Percentiles rank a stretch among this genome's conserved stretches.
phyloP scores from a whole-genome alignment of 2,888 invertebrate species.

The Cerastis leucographa region DNA sequence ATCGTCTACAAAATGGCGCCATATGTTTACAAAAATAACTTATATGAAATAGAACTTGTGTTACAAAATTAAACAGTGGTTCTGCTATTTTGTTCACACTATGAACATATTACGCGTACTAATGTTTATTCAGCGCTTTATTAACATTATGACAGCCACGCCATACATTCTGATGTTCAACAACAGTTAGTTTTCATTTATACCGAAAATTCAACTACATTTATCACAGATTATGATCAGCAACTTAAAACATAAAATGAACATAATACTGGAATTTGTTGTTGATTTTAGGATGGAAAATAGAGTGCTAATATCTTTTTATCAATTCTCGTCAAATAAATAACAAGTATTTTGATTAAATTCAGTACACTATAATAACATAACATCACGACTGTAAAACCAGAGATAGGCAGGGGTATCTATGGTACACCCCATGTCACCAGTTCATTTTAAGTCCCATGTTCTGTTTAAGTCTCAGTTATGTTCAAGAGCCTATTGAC shows the following conservation, averaged over 20 bases:
- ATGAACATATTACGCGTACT: conserved; percentile 21
- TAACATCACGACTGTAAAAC: not conserved
- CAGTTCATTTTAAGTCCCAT: not conserved
- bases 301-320: not conserved
- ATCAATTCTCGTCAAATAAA: not conserved
- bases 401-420: not conserved
- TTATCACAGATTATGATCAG: conserved; percentile 27
- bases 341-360: not conserved
- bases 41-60: not conserved
- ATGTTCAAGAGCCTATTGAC: not conserved
- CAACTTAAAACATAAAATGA: conserved; percentile 9
- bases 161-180: conserved; percentile 30
- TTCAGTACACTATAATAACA: not conserved
- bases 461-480: not conserved
- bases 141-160: conserved; percentile 34
- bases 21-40: not conserved
- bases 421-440: not conserved
- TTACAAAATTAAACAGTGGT: conserved; percentile 3
- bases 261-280: not conserved
- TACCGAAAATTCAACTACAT: conserved; percentile 25
- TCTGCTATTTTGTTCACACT: not conserved
- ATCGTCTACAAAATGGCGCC: not conserved
- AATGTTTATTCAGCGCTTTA: conserved; percentile 39
- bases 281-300: not conserved
- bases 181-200: conserved; percentile 32